phyloP scores from a whole-genome alignment of 2,113 vertebrate genomes.

The Xiphorhynchus elegans region DNA sequence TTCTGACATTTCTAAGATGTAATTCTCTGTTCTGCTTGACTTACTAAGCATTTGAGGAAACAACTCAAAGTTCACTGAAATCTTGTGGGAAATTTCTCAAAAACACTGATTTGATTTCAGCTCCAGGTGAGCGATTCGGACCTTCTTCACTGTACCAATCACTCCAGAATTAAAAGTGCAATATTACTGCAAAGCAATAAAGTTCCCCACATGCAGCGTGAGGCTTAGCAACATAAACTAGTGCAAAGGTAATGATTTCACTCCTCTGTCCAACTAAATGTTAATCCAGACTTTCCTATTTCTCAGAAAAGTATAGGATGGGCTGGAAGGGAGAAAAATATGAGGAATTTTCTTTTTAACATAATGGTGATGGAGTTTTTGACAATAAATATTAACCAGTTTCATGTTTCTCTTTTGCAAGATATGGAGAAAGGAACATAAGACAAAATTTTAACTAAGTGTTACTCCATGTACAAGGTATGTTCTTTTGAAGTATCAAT shows the following conservation, averaged over 20 bases:
- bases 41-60: not conserved
- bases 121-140: not conserved
- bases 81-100: not conserved
- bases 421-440: not conserved
- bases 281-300: not conserved
- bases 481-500: constrained; percentile 34
- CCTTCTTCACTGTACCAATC: not conserved
- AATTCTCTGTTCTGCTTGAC: not conserved
- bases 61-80: not conserved
- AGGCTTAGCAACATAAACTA: not conserved
- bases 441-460: not conserved
- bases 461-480: not conserved
- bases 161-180: not conserved
- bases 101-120: not conserved
- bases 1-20: not conserved
- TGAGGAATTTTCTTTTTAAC: not conserved
- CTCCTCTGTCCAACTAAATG: not conserved
- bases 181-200: not conserved
- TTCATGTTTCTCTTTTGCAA: not conserved
- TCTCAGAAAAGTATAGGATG: not conserved
- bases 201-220: not conserved
- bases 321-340: not conserved
- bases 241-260: not conserved
- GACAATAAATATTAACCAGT: not conserved
- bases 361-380: not conserved